These are phyloP conservation scores for Paraplagusia blochii DNA, from an alignment of 2,113 vertebrate genomes.

Conservation along the genomic window DNA sequence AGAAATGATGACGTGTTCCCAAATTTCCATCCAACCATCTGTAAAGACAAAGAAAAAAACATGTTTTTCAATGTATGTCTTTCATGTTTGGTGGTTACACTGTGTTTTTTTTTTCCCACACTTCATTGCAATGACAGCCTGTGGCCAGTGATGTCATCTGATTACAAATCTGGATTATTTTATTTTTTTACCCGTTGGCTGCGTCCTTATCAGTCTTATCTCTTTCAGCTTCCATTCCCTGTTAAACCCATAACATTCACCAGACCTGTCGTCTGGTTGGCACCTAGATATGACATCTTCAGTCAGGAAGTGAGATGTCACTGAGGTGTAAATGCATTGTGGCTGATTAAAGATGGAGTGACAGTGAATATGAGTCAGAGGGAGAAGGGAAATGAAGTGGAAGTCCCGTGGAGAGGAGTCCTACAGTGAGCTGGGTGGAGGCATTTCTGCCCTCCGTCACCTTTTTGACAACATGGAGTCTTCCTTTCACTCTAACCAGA, in stretches of 20 bases:
- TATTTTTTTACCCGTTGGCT: conserved; percentile 2
- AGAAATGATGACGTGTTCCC: no score
- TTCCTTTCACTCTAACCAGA: conserved; percentile 13
- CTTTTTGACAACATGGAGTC: conserved; percentile 25
- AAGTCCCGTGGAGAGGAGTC: conserved; percentile 41
- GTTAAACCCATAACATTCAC: conserved; percentile 51
- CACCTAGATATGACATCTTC: conserved; percentile 65
- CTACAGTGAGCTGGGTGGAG: conserved; percentile 17
- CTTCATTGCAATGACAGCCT: conserved; percentile 26
- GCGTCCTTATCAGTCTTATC: conserved; percentile 47
- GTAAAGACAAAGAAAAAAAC: no score
- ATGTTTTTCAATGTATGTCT: conserved; percentile 3
- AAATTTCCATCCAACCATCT: no score
- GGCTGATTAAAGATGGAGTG: not conserved
- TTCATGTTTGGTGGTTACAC: conserved; percentile 30
- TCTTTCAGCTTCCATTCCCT: conserved; percentile 55
- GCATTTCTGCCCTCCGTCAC: conserved; percentile 23
- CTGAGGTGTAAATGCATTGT: not conserved
- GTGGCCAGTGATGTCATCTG: conserved; percentile 60
- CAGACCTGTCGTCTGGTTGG: conserved; percentile 58
- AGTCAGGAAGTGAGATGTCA: conserved; percentile 19
- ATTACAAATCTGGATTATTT: conserved; percentile 45
- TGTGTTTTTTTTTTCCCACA: conserved; percentile 12
- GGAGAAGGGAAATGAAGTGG: conserved; percentile 51
- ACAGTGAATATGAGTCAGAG: conserved; percentile 1